phyloP scores from a whole-genome alignment of 1,140 invertebrate species.

The Lasioglossum albipes region DNA sequence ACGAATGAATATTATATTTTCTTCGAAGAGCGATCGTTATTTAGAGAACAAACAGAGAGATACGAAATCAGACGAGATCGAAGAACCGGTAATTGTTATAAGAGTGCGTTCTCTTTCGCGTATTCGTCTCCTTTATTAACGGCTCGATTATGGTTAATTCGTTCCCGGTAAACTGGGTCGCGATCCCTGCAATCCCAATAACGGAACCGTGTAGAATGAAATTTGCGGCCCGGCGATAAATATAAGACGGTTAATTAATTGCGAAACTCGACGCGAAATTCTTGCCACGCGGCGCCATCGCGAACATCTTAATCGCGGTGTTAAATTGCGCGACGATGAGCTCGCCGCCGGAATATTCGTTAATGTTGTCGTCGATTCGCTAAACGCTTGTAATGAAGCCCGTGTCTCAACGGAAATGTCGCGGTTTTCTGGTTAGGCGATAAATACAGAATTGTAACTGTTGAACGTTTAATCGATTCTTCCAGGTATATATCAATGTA shows the following conservation, averaged over 20 bases:
- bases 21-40: not conserved
- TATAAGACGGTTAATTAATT: conserved; percentile 24
- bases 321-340: conserved; percentile 11
- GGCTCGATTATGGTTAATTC: conserved; percentile 8
- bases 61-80: not conserved
- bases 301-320: conserved; percentile 16
- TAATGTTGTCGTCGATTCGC: conserved; percentile 1
- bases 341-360: not conserved
- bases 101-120: not conserved
- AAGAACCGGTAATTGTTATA: not conserved
- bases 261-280: conserved; percentile 21
- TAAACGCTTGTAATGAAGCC: conserved; percentile 12
- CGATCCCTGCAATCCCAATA: not conserved
- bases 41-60: not conserved
- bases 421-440: not conserved
- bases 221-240: not conserved
- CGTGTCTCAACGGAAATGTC: not conserved
- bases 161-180: not conserved
- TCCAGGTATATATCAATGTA: no score
- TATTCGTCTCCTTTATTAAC: not conserved
- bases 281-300: not conserved
- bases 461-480: not conserved
- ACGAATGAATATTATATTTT: no score
- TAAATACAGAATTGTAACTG: no score
- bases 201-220: conserved; percentile 11